Evolutionary conservation across 2,888 invertebrate genomes (phyloP).

Genomic region (Thera britannica): DNA sequence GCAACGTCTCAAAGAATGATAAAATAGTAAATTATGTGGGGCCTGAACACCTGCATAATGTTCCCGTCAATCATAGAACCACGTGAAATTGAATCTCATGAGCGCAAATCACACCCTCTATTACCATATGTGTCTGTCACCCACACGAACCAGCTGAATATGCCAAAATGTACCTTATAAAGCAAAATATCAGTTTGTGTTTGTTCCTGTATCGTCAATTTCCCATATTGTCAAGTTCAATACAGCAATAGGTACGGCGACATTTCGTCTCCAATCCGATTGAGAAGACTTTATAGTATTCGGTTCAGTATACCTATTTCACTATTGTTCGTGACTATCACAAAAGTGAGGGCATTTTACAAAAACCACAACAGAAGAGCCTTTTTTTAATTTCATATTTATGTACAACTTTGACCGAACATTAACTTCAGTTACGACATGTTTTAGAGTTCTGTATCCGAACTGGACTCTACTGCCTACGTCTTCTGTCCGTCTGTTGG

Average conservation of each 20-base stretch:
- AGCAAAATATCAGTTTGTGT: slow-evolving; percentile 26
- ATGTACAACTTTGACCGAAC: background rate
- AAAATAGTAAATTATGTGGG: slow-evolving; percentile 72
- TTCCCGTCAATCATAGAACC: slow-evolving; percentile 75
- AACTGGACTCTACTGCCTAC: background rate
- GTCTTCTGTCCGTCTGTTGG: too few relatives aligned
- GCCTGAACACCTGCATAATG: slow-evolving; percentile 73
- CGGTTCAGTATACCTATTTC: slow-evolving; percentile 42
- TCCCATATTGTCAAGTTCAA: slow-evolving; percentile 63
- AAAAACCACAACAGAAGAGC: too few relatives aligned
- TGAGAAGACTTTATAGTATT: slow-evolving; percentile 53
- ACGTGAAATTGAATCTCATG: slow-evolving; percentile 81
- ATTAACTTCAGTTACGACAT: background rate
- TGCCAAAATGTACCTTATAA: slow-evolving; percentile 42
- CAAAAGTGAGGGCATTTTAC: background rate
- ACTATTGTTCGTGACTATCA: slow-evolving; percentile 32
- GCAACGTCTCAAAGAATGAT: slow-evolving; percentile 51
- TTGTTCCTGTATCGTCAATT: slow-evolving; percentile 62
- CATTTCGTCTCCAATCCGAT: slow-evolving; percentile 63
- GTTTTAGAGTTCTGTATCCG: background rate
- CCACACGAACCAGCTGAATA: slow-evolving; percentile 29
- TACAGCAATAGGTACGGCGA: slow-evolving; percentile 62
- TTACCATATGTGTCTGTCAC: slow-evolving; percentile 57
- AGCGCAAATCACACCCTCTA: slow-evolving; percentile 75
- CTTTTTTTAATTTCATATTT: background rate